Evolutionary conservation across 1,140 invertebrate species (phyloP).

Genomic region (Drosophila mojavensis): DNA sequence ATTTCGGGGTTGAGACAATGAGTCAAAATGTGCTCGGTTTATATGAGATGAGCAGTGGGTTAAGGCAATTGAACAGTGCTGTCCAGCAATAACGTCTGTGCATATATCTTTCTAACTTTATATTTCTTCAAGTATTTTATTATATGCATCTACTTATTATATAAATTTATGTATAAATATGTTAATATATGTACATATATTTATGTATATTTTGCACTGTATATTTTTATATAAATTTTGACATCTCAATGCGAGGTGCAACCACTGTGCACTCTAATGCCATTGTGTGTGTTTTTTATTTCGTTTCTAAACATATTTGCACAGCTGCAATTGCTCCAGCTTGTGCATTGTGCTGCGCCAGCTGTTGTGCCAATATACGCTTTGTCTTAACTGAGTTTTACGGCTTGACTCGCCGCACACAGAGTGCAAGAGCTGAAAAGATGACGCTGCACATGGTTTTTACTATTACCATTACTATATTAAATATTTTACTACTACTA

Average conservation of each 20-base stretch:
- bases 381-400: constrained; percentile 51
- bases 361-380: constrained; percentile 21
- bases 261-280: constrained; percentile 33
- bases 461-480: neutral
- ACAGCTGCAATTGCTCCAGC: constrained; percentile 11
- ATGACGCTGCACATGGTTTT: neutral
- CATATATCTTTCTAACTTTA: neutral
- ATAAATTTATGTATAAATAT: too few relatives aligned
- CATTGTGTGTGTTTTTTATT: constrained; percentile 6
- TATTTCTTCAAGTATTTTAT: neutral
- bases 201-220: neutral
- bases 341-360: constrained; percentile 16
- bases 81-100: constrained; percentile 4
- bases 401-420: neutral
- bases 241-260: constrained; percentile 27
- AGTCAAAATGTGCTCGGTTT: constrained; percentile 9
- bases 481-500: too few relatives aligned
- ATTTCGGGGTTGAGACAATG: constrained; percentile 33
- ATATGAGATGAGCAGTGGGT: constrained; percentile 18
- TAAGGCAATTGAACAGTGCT: constrained; percentile 30
- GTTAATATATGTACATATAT: neutral
- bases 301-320: constrained; percentile 34
- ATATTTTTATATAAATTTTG: neutral
- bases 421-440: constrained; percentile 6
- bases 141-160: too few relatives aligned